Base-by-base conservation (phyloP, 2,113 vertebrate genomes). In the Natator depressus region DNA sequence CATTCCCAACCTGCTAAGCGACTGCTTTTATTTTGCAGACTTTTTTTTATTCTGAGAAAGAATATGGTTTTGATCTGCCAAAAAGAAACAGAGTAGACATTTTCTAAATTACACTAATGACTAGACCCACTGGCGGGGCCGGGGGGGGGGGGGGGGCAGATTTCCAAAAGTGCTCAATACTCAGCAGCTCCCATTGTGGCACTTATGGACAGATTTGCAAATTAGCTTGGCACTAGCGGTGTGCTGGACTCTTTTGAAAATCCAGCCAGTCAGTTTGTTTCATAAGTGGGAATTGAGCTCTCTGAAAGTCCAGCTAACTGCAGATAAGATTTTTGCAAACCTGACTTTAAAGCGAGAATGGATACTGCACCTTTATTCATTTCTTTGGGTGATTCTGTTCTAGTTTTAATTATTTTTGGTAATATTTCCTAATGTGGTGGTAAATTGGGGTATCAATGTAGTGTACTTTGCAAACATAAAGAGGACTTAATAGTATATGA, bases 101-200 rank as follows among this genome's bases (percentile, higher is more conserved):
- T 75, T n/a, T 65, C 46, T 6, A 69, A 55, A 17, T 50, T 57
- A 78, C 29, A 24, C 22, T 75, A 82, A 82, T 82, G 57, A 85
- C 54, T 54, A 76, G 76, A 84, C 76, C 86, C 49, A 22, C 5
- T 42, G 4, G 42, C 5, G 42, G 42, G 42, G 42, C 42, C 5
- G 1, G 2, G 6, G 7, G 8, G 54, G 27, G 2, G 50, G 4
- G 5, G 25, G 72, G 81, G 72, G 4, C 7, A 72, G 42, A 3
- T 83, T 82, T 82, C 35, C 25, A 20, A 59, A 55, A 22, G 24
- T 87, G 50, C 27, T 80, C 59, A 47, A 82, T 42, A 75, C 31
- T 35, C 35, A 75, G 65, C 16, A n/a, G 8, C 54, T 81, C 75
- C 51, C 38, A 82, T 55, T 49, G 84, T 72, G 84, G 49, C 27